These are phyloP conservation scores for Otocyon megalotis DNA, from an alignment of 2,113 vertebrate genomes.

Conservation along the genomic window DNA sequence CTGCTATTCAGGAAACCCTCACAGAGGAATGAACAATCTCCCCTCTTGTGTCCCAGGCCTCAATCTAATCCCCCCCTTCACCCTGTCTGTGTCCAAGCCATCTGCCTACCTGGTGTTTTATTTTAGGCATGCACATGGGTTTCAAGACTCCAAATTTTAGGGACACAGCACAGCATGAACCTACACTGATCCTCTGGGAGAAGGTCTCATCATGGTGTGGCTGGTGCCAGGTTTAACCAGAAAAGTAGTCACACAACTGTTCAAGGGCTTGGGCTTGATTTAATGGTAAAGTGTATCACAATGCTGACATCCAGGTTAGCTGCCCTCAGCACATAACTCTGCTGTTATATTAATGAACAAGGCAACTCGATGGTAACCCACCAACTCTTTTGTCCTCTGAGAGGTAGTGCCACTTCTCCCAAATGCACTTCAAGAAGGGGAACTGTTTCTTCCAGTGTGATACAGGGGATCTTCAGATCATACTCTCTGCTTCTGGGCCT, in stretches of 20 bases:
- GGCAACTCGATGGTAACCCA: neutral
- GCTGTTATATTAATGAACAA: neutral
- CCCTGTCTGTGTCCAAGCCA: neutral
- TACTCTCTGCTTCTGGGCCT: neutral
- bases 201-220: neutral
- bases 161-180: neutral
- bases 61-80: neutral
- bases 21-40: neutral
- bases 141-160: neutral
- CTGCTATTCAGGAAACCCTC: neutral
- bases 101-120: neutral
- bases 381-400: neutral
- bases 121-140: neutral
- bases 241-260: neutral
- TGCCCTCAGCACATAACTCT: neutral
- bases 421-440: neutral
- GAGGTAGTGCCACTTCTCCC: neutral
- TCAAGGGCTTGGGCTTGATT: neutral
- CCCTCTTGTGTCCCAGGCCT: neutral
- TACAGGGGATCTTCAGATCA: neutral
- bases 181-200: neutral
- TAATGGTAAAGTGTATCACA: neutral
- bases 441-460: neutral
- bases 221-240: neutral
- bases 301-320: neutral